A percentile compares a stretch with the other conserved stretches of the same genome.
Conservation (phyloP, 1,140 invertebrate species). For the Aethina tumida region DNA sequence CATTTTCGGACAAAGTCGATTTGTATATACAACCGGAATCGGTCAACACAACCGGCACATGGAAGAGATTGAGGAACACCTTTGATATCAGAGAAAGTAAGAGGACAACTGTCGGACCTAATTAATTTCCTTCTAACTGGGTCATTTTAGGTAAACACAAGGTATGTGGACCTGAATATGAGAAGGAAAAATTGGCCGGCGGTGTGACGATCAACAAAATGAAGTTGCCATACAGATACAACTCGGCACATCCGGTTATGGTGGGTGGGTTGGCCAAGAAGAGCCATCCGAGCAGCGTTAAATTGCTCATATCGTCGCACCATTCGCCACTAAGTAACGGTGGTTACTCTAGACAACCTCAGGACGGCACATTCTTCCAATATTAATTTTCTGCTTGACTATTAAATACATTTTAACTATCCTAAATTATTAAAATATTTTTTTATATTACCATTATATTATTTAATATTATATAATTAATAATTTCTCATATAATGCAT, state of each 20-base stretch:
- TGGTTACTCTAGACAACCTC: slow-evolving; percentile 52
- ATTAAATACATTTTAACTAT: too few species aligned
- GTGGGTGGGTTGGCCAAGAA: slow-evolving; percentile 47
- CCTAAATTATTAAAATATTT: slow-evolving; percentile 1
- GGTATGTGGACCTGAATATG: slow-evolving; percentile 2
- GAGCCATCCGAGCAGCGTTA: slow-evolving; percentile 47
- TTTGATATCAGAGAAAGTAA: too few species aligned
- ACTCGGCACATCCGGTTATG: slow-evolving; percentile 42
- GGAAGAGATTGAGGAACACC: slow-evolving; percentile 48
- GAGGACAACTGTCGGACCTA: too few species aligned
- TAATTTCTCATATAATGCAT: too few species aligned
- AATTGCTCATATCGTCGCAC: slow-evolving; percentile 54
- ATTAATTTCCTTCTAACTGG: too few species aligned
- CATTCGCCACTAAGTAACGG: slow-evolving; percentile 56
- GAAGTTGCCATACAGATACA: slow-evolving; percentile 19
- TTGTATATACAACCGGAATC: slow-evolving; percentile 46
- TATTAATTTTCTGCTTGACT: too few species aligned
- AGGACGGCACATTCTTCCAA: slow-evolving; percentile 39
- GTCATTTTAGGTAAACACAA: slow-evolving; percentile 1
- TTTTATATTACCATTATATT: too few species aligned
- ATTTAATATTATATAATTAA: too few species aligned
- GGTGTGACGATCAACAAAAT: neutral
- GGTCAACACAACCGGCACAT: slow-evolving; percentile 45
- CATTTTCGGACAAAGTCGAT: slow-evolving; percentile 49
- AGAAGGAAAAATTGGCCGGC: neutral